Conservation (phyloP, 2,888 invertebrate species). For the Schizotus pectinicornis region DNA sequence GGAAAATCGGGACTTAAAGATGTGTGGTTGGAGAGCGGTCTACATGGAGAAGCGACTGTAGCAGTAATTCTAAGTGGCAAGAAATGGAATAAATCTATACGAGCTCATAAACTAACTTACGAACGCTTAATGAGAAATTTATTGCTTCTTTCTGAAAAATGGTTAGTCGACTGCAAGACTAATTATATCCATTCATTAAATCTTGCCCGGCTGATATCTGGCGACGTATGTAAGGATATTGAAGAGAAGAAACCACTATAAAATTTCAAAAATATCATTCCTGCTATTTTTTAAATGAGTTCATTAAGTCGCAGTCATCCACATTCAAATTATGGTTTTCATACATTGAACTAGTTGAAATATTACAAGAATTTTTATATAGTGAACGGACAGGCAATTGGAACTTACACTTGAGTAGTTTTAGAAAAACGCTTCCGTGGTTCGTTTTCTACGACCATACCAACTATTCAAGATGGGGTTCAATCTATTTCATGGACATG, state of each 20-base stretch:
- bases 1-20: slow-evolving; percentile 22
- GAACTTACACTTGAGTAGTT: slow-evolving; percentile 24
- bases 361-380: slow-evolving; percentile 23
- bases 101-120: slow-evolving; percentile 34
- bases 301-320: slow-evolving; percentile 13
- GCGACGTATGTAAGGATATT: no score
- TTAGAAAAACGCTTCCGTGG: slow-evolving; percentile 29
- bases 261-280: no score
- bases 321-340: slow-evolving; percentile 21
- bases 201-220: no score
- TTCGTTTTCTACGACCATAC: slow-evolving; percentile 28
- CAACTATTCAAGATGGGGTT: slow-evolving; percentile 24
- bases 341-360: slow-evolving; percentile 19
- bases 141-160: no score
- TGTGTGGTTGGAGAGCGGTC: slow-evolving; percentile 32
- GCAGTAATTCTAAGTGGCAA: slow-evolving; percentile 24
- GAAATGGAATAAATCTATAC: slow-evolving; percentile 26
- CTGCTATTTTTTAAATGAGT: no score
- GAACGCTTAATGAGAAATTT: no score
- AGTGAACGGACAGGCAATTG: slow-evolving; percentile 25
- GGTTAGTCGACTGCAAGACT: no score
- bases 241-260: no score
- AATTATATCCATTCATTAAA: no score
- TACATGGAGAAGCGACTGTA: slow-evolving; percentile 23
- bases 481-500: slow-evolving; percentile 25